These are phyloP conservation scores for Talpa occidentalis DNA, from an alignment of 2,113 vertebrate genomes.

Conservation along the genomic window DNA sequence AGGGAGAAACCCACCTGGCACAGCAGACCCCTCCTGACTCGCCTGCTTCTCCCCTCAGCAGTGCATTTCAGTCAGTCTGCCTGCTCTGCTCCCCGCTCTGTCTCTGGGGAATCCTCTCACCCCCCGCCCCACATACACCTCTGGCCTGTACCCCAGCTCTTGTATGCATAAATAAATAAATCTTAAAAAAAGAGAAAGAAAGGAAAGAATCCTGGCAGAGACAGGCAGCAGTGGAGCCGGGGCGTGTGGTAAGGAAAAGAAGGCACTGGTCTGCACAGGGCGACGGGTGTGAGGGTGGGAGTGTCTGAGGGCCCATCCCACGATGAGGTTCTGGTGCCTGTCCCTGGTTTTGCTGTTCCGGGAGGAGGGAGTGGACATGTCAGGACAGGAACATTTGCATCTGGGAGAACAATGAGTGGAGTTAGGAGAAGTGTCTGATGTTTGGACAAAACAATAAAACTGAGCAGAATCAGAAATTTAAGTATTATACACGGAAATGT, in stretches of 20 bases:
- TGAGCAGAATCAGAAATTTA: neutral
- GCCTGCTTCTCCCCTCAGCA: too few species aligned
- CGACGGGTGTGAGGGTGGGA: too few species aligned
- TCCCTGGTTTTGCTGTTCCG: neutral
- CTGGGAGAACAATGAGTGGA: neutral
- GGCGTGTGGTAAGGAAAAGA: neutral
- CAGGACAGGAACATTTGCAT: neutral
- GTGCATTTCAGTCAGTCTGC: too few species aligned
- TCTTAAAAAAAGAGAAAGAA: too few species aligned
- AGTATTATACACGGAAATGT: neutral
- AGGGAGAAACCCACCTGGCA: too few species aligned
- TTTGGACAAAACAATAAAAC: conserved; percentile 1
- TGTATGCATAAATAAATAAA: too few species aligned
- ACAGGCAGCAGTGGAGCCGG: neutral
- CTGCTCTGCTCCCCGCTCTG: too few species aligned
- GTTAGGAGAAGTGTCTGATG: neutral
- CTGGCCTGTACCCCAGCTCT: too few species aligned
- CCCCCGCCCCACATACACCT: too few species aligned
- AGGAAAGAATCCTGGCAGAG: neutral
- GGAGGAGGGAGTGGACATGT: neutral
- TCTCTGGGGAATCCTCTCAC: too few species aligned
- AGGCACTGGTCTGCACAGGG: fast-evolving
- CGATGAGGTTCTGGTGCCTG: neutral
- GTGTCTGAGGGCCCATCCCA: neutral
- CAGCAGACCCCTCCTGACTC: too few species aligned